These are phyloP conservation scores for Cygnus atratus DNA, from an alignment of 2,113 vertebrate species.

Conservation along the genomic window DNA sequence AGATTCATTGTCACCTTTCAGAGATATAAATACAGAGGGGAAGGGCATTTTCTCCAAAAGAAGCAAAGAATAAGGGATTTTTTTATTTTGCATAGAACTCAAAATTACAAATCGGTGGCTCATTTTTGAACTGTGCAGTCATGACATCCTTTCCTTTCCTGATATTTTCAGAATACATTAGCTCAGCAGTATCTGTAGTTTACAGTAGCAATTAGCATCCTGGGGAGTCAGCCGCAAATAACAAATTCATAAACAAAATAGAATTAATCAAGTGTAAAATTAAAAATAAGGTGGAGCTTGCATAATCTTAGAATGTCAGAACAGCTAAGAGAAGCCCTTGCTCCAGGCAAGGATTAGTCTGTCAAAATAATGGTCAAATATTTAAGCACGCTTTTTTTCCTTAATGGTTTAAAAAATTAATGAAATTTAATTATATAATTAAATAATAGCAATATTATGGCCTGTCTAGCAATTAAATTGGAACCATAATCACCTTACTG, in stretches of 20 bases:
- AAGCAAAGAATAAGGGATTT: not conserved
- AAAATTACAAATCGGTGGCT: not conserved
- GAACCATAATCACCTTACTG: not conserved
- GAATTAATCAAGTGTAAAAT: slow-evolving; percentile 70
- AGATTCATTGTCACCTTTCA: not conserved
- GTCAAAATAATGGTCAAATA: slow-evolving; percentile 33
- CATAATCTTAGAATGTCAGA: slow-evolving; percentile 34
- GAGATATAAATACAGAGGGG: not conserved
- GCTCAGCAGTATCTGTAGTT: slow-evolving; percentile 67
- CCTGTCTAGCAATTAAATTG: not conserved
- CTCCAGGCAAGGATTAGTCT: slow-evolving; percentile 10
- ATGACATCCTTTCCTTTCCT: not conserved
- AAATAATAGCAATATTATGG: not conserved
- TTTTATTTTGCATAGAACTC: not conserved
- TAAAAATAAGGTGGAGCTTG: slow-evolving; percentile 62
- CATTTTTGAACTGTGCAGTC: slow-evolving; percentile 2
- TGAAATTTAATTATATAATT: slow-evolving; percentile 10
- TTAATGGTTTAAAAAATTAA: slow-evolving; percentile 21
- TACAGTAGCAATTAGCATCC: slow-evolving; percentile 74
- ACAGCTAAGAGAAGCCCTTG: slow-evolving; percentile 9
- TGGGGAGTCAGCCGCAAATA: slow-evolving; percentile 53
- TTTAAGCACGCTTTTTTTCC: not conserved
- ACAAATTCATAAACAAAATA: slow-evolving; percentile 66
- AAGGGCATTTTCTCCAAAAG: not conserved
- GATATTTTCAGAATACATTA: slow-evolving; percentile 48